These are phyloP conservation scores for Microplitis demolitor DNA, from an alignment of 1,140 invertebrate species.

Conservation along the genomic window DNA sequence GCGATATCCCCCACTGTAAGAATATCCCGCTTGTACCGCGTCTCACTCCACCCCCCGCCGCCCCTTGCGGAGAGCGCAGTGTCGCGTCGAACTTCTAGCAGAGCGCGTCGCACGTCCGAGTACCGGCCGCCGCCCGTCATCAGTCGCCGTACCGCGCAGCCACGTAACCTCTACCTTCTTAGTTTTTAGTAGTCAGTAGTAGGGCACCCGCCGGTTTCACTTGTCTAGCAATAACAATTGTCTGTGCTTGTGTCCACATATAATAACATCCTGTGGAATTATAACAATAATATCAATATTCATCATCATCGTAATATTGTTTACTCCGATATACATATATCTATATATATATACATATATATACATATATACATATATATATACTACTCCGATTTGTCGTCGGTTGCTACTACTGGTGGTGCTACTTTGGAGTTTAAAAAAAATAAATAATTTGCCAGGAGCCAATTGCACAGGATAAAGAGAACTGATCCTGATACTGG, in stretches of 20 bases:
- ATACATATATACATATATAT: too few relatives aligned
- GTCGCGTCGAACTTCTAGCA: conserved; percentile 75
- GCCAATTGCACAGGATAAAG: too few relatives aligned
- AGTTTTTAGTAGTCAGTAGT: conserved; percentile 68
- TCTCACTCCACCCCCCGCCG: conserved; percentile 35
- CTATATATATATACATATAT: too few relatives aligned
- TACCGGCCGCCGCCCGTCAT: conserved; percentile 69
- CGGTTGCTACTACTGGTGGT: too few relatives aligned
- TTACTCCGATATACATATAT: too few relatives aligned
- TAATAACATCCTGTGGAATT: neutral
- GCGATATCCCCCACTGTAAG: neutral
- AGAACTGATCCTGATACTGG: neutral
- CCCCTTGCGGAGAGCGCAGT: conserved; percentile 64
- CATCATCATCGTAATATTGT: too few relatives aligned
- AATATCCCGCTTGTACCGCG: conserved; percentile 4
- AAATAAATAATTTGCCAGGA: too few relatives aligned
- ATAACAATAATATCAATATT: too few relatives aligned
- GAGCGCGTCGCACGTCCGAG: conserved; percentile 66
- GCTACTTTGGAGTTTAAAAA: too few relatives aligned
- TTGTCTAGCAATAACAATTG: neutral
- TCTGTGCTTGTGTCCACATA: conserved; percentile 8
- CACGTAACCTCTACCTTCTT: conserved; percentile 66
- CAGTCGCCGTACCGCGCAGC: conserved; percentile 65
- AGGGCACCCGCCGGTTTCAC: conserved; percentile 37
- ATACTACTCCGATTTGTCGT: too few relatives aligned